Percentiles rank a stretch among this genome's conserved stretches.
These are phyloP conservation scores for Cancer borealis DNA, from an alignment of 2,888 invertebrate genomes.

Conservation along the genomic window DNA sequence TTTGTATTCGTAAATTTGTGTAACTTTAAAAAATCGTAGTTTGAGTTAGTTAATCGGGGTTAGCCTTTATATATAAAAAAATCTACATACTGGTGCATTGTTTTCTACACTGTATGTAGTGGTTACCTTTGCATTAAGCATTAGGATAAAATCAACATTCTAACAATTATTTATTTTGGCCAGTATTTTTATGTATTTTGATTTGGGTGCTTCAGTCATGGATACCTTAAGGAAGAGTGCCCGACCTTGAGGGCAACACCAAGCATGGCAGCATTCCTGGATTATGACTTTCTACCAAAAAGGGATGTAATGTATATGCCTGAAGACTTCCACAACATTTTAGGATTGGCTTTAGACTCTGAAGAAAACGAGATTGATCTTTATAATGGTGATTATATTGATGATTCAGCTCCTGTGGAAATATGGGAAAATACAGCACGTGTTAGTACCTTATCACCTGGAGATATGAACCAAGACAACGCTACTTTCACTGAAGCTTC, in stretches of 20 bases:
- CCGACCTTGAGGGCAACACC: slow-evolving; percentile 6
- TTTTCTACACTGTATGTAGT: not conserved
- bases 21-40: not conserved
- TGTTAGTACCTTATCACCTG: not conserved
- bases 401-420: not conserved
- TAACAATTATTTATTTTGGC: not conserved
- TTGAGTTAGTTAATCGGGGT: not conserved
- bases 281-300: not conserved
- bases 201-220: not conserved
- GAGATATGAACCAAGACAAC: not conserved
- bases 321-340: slow-evolving; percentile 18
- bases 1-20: too few species aligned
- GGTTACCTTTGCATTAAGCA: not conserved
- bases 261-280: slow-evolving; percentile 14
- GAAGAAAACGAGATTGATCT: not conserved
- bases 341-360: not conserved
- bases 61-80: not conserved
- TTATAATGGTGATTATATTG: slow-evolving; percentile 5
- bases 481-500: not conserved
- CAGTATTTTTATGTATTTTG: not conserved
- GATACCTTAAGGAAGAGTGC: slow-evolving; percentile 27
- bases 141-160: not conserved
- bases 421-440: not conserved
- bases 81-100: not conserved
- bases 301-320: not conserved